Conservation (phyloP, 2,888 invertebrate species). For the Prenolepis imparis region DNA sequence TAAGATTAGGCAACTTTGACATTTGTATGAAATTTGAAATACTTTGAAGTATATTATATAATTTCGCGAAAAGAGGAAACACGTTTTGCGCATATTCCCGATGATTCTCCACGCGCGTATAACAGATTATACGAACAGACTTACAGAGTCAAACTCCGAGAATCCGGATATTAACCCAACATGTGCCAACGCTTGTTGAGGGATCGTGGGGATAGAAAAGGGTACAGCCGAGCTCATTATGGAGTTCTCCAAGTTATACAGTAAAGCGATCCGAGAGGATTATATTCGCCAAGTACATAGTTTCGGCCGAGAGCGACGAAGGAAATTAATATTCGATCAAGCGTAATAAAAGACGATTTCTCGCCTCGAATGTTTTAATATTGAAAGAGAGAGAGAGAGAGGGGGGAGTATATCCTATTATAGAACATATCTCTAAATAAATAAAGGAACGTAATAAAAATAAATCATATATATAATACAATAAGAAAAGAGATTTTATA, state of each 20-base stretch:
- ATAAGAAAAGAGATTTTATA: conserved; percentile 9
- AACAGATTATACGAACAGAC: conserved; percentile 13
- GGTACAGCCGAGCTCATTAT: conserved; percentile 44
- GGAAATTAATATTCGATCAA: conserved; percentile 55
- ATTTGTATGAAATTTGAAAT: background rate
- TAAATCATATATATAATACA: background rate
- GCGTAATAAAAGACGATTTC: conserved; percentile 42
- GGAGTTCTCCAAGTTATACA: conserved; percentile 50
- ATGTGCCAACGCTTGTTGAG: conserved; percentile 48
- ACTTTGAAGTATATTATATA: background rate
- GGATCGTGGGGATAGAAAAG: conserved; percentile 36
- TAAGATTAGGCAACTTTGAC: background rate
- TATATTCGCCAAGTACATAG: conserved; percentile 43
- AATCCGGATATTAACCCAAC: conserved; percentile 47
- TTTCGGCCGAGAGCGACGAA: conserved; percentile 21
- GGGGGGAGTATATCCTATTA: background rate
- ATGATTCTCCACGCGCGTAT: background rate
- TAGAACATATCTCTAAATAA: background rate
- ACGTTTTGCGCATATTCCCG: background rate
- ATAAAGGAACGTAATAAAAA: background rate
- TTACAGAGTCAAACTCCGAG: conserved; percentile 34
- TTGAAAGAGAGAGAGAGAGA: background rate
- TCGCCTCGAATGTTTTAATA: conserved; percentile 22
- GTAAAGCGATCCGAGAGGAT: conserved; percentile 49
- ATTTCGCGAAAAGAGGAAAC: conserved; percentile 5